These are phyloP conservation scores for Drosophila antonietae DNA, from an alignment of 2,888 invertebrate genomes.

Conservation along the genomic window DNA sequence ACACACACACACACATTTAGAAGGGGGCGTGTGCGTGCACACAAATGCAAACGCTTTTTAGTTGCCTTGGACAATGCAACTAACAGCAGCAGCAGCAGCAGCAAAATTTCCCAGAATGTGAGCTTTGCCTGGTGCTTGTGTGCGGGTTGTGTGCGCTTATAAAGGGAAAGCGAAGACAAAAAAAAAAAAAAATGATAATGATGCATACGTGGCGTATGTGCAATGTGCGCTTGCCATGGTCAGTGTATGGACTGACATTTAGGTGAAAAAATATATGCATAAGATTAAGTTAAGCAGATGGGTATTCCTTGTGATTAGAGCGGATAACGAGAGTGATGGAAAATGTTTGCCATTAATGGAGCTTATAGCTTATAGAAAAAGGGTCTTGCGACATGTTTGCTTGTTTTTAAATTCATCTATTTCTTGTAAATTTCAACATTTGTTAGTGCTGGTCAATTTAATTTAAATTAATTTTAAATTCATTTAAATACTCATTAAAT, in stretches of 20 bases:
- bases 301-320: neutral
- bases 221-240: slow-evolving; percentile 4
- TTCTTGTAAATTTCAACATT: too few species aligned
- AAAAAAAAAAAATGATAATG: slow-evolving; percentile 40
- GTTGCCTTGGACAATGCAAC: slow-evolving; percentile 21
- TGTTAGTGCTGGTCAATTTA: too few species aligned
- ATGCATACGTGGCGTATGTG: slow-evolving; percentile 24
- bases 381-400: neutral
- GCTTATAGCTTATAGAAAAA: neutral
- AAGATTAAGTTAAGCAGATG: slow-evolving; percentile 13
- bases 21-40: slow-evolving; percentile 9
- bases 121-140: neutral
- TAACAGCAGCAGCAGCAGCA: slow-evolving; percentile 9
- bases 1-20: neutral
- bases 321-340: neutral
- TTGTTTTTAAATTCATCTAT: too few species aligned
- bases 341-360: neutral
- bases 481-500: too few species aligned
- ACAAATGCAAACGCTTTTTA: slow-evolving; percentile 32
- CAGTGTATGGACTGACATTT: slow-evolving; percentile 6
- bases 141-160: neutral
- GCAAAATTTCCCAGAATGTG: slow-evolving; percentile 18
- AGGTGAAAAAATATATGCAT: slow-evolving; percentile 15
- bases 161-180: neutral
- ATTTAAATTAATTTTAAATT: too few species aligned